phyloP scores from a whole-genome alignment of 35 echinoderm and acorn worm species.

The Acanthaster planci region DNA sequence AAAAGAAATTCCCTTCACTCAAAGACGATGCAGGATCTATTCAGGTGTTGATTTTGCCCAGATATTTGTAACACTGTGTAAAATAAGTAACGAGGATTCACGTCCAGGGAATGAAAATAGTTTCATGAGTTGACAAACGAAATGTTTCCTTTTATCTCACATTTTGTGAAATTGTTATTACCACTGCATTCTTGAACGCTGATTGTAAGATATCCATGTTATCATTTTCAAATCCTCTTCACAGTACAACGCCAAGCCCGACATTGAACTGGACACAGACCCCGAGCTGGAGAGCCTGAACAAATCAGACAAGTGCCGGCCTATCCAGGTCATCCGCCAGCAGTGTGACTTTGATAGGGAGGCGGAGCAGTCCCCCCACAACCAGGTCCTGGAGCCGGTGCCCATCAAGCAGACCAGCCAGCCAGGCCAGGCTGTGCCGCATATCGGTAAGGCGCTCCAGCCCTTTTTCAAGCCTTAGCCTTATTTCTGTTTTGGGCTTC shows the following conservation, averaged over 20 bases:
- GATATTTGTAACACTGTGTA: too few relatives aligned
- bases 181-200: too few relatives aligned
- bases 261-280: slow-evolving; percentile 95
- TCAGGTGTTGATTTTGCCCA: too few relatives aligned
- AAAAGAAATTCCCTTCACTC: too few relatives aligned
- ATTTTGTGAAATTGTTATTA: too few relatives aligned
- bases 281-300: slow-evolving; percentile 93
- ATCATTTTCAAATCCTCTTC: slow-evolving; percentile 12
- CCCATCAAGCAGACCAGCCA: slow-evolving; percentile 74
- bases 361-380: slow-evolving; percentile 95
- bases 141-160: too few relatives aligned
- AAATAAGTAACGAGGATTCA: too few relatives aligned
- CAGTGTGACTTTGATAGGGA: slow-evolving; percentile 92
- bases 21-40: too few relatives aligned
- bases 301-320: slow-evolving; percentile 83
- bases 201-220: not conserved
- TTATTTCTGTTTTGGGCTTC: too few relatives aligned
- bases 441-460: slow-evolving; percentile 73
- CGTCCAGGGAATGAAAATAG: too few relatives aligned
- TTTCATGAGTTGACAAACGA: too few relatives aligned
- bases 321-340: slow-evolving; percentile 91
- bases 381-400: slow-evolving; percentile 93
- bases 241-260: slow-evolving; percentile 65
- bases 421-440: slow-evolving; percentile 59
- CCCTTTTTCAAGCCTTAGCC: too few relatives aligned